Conservation (phyloP, 1,140 invertebrate genomes). For the Parapsyche elsis region DNA sequence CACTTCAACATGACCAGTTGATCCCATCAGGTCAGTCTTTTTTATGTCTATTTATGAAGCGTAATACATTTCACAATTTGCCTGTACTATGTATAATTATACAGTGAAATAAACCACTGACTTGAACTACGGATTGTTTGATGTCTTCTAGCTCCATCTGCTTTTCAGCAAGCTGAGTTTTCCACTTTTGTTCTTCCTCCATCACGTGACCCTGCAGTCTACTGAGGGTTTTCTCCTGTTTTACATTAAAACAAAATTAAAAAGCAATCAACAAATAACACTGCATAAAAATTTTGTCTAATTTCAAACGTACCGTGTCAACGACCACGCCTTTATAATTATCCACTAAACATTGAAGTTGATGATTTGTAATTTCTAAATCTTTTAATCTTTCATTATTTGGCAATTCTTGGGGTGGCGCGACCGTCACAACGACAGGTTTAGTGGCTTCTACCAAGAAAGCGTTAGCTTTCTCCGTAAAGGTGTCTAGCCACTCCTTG, state of each 20-base stretch:
- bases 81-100: too few species aligned
- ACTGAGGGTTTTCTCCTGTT: constrained; percentile 21
- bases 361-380: constrained; percentile 68
- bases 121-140: constrained; percentile 23
- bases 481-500: constrained; percentile 68
- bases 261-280: background rate
- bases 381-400: constrained; percentile 55
- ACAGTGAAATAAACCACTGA: constrained; percentile 1
- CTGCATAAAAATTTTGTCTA: background rate
- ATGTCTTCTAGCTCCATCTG: constrained; percentile 30
- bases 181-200: constrained; percentile 28
- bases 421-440: background rate
- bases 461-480: constrained; percentile 66
- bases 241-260: background rate
- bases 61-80: background rate
- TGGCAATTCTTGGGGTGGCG: background rate
- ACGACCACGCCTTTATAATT: constrained; percentile 81
- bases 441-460: background rate
- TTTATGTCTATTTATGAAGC: too few species aligned
- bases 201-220: constrained; percentile 33
- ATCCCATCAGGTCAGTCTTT: too few species aligned
- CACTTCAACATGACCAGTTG: too few species aligned
- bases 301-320: constrained; percentile 73
- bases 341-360: constrained; percentile 73
- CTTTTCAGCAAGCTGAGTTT: constrained; percentile 30